Base-by-base conservation (phyloP, 92 coral and sea anemone species). In the Zoanthus sansibaricus region DNA sequence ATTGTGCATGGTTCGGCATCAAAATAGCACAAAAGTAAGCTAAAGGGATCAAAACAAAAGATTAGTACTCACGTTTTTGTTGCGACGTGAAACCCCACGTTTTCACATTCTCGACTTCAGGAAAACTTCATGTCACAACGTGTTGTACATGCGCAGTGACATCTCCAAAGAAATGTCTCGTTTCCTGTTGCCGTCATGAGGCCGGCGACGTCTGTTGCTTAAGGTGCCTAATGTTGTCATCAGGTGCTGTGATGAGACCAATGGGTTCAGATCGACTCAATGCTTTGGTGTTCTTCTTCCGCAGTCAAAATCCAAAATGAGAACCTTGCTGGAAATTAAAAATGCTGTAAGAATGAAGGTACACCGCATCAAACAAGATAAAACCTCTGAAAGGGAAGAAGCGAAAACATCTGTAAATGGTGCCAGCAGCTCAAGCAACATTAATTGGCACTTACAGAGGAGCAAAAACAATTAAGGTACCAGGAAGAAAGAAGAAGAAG, bases 401-500 rank as follows among this genome's bases (percentile, higher is more conserved):
- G 25, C 0, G 25, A 25, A 25, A 25, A 25, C 25, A 25, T 25
- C 25, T 25, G 25, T 25, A 25, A 25, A 25, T 25, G 25, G 25
- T 25, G 25, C 25, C 25, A 25, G 25, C 79, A 75, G 79, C 64
- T 59, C 67, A 1, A 59, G 67, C 18, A 59, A 59, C 20, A 16
- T 15, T 6, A 59, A 59, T 15, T 59, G 67, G 67, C n/a, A 20
- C 67, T 59, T 21, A 49, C 31, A 56, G 87, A 83, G 1, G 73
- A 68, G 73, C 83, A 91, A 12, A 72, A 71, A 49, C 46, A 59
- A 20, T 15, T 58, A 70, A 75, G 89, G 17, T 78, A 91, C 6
- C 33, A 71, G 30, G 91, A 91, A 18, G 83, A 84, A 54, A 82
- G 82, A 30, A 88, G 77, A 52, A 56, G 87, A 71, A 59, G 89